Base-by-base conservation (phyloP, 2,888 invertebrate genomes). In the Cheilosia variabilis region DNA sequence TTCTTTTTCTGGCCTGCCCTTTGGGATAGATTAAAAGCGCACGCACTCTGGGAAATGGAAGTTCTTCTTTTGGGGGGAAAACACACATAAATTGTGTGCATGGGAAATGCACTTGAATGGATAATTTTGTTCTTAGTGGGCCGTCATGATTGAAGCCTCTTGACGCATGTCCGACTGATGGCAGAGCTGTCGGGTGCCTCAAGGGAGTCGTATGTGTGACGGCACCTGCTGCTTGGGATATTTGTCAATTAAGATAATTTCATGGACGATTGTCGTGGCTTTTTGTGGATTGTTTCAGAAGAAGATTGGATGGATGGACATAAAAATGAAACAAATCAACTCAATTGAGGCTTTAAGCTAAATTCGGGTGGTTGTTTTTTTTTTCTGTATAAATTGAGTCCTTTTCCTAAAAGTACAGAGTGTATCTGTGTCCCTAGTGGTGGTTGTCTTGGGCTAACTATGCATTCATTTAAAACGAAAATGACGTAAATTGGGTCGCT, bases 71-170 rank as follows among this genome's bases (percentile, higher is more conserved):
- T 7, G 41, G 52, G 27, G 65, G 37, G 31, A 71, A 52, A 37
- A 60, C 55, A 27, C n/a, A 43, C 43, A 34, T 58, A 58, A 80
- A 76, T 69, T 55, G 80, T 71, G 72, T 75, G 75, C 65, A 84
- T 76, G 71, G 75, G 71, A 80, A 84, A 84, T 80, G 84, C 84
- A 84, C 63, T 84, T 66, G 71, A 75, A 76, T 57, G 60, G 50
- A 66, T 71, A 71, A 71, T 75, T 65, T 76, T 65, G 47, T 73
- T 13, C 52, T 69, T 55, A 43, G 58, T 63, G 10, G 79, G 65
- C 69, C 58, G 69, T 58, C 72, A 60, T 75, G 80, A 80, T 80
- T 84, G 84, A 84, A 69, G 69, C 55, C 50, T 63, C 65, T 60
- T 84, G 84, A 75, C 79, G 71, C 84, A 69, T 75, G 75, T 75